A percentile compares a stretch with the other conserved stretches of the same genome.
phyloP scores from a whole-genome alignment of 2,888 invertebrate species.

The Geophilus truncorum region DNA sequence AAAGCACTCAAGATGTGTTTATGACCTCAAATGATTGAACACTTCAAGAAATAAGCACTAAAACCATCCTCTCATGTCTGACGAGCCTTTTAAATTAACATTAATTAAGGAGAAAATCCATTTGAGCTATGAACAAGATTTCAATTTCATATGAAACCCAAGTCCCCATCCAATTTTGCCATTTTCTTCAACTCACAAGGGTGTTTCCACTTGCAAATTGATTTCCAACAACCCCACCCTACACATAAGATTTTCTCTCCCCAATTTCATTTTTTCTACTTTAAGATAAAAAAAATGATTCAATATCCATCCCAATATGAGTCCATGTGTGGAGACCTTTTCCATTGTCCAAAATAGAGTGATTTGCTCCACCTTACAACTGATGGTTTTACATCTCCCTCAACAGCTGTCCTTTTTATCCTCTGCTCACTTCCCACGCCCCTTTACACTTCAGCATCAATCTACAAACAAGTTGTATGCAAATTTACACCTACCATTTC shows the following conservation, averaged over 20 bases:
- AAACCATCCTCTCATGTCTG: no score
- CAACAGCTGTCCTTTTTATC: slow-evolving; percentile 11
- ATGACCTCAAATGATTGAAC: not conserved
- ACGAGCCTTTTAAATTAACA: no score
- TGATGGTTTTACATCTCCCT: slow-evolving; percentile 1
- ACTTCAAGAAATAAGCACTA: not conserved
- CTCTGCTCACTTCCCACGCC: not conserved
- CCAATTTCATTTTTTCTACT: no score
- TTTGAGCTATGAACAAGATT: not conserved
- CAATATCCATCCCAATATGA: no score
- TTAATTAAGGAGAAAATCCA: not conserved
- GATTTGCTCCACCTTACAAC: not conserved
- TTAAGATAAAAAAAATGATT: not conserved
- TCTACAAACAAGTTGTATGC: not conserved
- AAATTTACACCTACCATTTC: not conserved
- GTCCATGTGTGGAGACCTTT: no score
- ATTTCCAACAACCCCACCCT: not conserved
- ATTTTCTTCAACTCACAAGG: not conserved
- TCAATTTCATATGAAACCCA: not conserved
- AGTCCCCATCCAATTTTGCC: not conserved
- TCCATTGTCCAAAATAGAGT: not conserved
- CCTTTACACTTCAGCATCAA: not conserved
- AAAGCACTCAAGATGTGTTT: not conserved
- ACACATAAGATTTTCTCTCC: not conserved
- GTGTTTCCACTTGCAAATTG: not conserved